A percentile compares a stretch with the other conserved stretches of the same genome.
Evolutionary conservation across 2,797 vertebrate genomes (phyloP).

Genomic region (Artibeus jamaicensis): DNA sequence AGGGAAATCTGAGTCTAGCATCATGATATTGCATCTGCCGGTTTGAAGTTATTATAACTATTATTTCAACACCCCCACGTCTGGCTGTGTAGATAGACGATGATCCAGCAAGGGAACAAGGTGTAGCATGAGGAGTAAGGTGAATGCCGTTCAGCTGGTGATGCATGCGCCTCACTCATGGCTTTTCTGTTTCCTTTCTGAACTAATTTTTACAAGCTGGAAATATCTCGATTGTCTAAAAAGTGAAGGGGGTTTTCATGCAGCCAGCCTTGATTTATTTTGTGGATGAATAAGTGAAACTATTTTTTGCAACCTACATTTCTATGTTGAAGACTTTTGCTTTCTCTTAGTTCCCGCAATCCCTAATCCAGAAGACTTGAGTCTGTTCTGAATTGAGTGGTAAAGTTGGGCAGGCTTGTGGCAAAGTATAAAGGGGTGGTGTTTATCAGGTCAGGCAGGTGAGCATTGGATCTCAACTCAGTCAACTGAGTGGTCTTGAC

Average conservation of each 20-base stretch:
- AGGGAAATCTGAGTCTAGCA: constrained; percentile 74
- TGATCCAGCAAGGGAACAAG: constrained; percentile 49
- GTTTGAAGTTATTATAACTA: constrained; percentile 51
- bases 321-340: neutral
- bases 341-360: neutral
- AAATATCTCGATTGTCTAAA: neutral
- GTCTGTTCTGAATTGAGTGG: neutral
- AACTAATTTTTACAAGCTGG: neutral
- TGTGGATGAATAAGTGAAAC: neutral
- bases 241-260: neutral
- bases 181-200: neutral
- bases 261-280: neutral
- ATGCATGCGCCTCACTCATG: neutral
- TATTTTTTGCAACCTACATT: neutral
- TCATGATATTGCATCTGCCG: constrained; percentile 60
- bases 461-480: neutral
- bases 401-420: neutral
- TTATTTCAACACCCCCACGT: constrained; percentile 56
- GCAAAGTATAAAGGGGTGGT: neutral
- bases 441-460: neutral
- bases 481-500: neutral
- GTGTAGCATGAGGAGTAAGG: neutral
- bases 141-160: neutral
- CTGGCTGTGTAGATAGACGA: constrained; percentile 27
- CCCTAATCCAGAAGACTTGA: neutral